These are phyloP conservation scores for Stenotaenia linearis DNA, from an alignment of 2,888 invertebrate genomes.

Conservation along the genomic window DNA sequence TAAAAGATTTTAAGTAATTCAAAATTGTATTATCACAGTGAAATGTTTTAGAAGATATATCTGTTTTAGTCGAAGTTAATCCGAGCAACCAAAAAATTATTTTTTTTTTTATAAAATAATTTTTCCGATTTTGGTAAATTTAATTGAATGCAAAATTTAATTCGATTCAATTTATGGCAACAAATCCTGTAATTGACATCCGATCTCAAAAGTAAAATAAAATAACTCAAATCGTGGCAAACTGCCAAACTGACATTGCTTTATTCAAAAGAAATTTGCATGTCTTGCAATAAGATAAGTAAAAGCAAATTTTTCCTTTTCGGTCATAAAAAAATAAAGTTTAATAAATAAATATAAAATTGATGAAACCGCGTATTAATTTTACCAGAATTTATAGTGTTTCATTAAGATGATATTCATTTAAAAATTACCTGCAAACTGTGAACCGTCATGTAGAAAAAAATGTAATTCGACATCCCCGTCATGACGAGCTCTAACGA, in stretches of 20 bases:
- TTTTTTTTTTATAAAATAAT: too few relatives aligned
- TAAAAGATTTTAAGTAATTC: not conserved
- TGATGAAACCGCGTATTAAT: not conserved
- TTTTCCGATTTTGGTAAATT: not conserved
- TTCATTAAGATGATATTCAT: too few relatives aligned
- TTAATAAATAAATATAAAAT: not conserved
- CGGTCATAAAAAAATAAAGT: not conserved
- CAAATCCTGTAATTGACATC: not conserved
- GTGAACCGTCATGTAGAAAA: not conserved
- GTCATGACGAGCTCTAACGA: not conserved
- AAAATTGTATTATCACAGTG: too few relatives aligned
- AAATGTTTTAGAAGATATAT: too few relatives aligned
- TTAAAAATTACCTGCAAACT: not conserved
- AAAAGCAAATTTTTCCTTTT: not conserved
- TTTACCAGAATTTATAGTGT: too few relatives aligned
- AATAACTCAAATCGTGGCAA: not conserved
- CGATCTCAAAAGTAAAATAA: not conserved
- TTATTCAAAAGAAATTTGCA: not conserved
- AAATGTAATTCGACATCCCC: not conserved
- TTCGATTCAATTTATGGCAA: not conserved
- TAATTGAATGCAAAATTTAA: not conserved
- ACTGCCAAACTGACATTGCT: not conserved
- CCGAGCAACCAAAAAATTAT: too few relatives aligned
- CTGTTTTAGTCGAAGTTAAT: too few relatives aligned
- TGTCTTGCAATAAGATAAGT: not conserved